phyloP scores from a whole-genome alignment of 92 coral and sea anemone genomes.

The Parazoanthus atlanticus region DNA sequence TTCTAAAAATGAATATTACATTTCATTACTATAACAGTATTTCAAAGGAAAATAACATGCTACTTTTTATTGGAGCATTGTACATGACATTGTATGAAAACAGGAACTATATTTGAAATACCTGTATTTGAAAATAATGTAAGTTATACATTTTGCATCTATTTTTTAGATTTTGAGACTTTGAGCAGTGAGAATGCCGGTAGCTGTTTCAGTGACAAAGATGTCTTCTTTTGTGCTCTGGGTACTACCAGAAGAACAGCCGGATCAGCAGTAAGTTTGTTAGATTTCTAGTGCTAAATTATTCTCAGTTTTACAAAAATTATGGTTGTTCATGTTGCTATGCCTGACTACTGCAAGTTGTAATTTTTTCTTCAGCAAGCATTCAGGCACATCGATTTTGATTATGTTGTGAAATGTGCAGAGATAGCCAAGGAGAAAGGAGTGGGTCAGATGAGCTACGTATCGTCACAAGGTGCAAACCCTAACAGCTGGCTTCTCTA shows the following conservation, averaged over 20 bases:
- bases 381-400: constrained; percentile 86
- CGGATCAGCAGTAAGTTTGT: constrained; percentile 88
- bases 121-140: too few species aligned
- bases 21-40: too few species aligned
- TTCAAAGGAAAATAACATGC: too few species aligned
- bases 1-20: too few species aligned
- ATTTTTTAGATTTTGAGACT: constrained; percentile 81
- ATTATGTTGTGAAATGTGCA: constrained; percentile 86
- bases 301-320: too few species aligned
- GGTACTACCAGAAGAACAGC: constrained; percentile 85
- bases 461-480: constrained; percentile 80
- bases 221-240: constrained; percentile 88
- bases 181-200: constrained; percentile 85
- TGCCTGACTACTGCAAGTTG: neutral
- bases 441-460: constrained; percentile 64
- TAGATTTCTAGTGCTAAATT: too few species aligned
- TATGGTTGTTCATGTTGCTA: neutral
- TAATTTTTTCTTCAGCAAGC: constrained; percentile 63
- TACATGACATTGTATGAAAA: too few species aligned
- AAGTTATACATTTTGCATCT: neutral
- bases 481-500: constrained; percentile 78
- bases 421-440: constrained; percentile 87
- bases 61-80: too few species aligned
- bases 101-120: too few species aligned
- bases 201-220: constrained; percentile 80